Evolutionary conservation across 2,888 invertebrate genomes (phyloP), one percentile per base, ranked within the genome.

Genomic region (Clistopyga incitator): DNA sequence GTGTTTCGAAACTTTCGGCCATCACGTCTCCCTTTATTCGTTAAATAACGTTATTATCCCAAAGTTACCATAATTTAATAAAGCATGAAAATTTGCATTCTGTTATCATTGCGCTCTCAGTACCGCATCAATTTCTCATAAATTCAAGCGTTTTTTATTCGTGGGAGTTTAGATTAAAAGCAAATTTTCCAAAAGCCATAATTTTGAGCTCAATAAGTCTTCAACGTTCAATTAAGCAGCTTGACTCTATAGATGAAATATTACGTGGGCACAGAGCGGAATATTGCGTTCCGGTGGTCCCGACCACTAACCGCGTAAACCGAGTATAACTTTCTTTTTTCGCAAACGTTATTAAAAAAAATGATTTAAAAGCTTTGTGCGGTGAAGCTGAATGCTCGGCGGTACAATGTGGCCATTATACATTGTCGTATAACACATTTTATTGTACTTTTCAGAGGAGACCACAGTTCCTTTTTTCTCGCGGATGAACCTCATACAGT

Each of bases 251-350:
- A 38, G 34, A 52, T 77, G 83, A 84, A 74, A 75, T 84, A 84
- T 78, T 29, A 50, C 29, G 54, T 42, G 50, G 50, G 18, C 20
- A 42, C 15, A 23, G 18, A 11, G 20, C 34, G 45, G 34, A 42
- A 74, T 77, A 80, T 84, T 84, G 61, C 72, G 68, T 80, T 70
- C 68, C 59, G 23, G 74, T n/a, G 74, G 80, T 77, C 20, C 20
- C 61, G 50, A 78, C 68, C 75, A 42, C 68, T 59, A 54, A 81
- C 78, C 72, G 45, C 70, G 15, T 38, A 18, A 72, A 38, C 64
- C 13, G 25, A 45, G 23, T 25, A 18, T 23, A 65, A 23, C 13
- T 23, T 67, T 77, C 61, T 56, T 68, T 61, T 52, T 29, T 71
- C 34, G 52, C 75, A 15, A 68, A 52, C 67, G 52, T 72, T 74